phyloP scores from a whole-genome alignment of 2,888 invertebrate species.

The Aphodius sticticus region DNA sequence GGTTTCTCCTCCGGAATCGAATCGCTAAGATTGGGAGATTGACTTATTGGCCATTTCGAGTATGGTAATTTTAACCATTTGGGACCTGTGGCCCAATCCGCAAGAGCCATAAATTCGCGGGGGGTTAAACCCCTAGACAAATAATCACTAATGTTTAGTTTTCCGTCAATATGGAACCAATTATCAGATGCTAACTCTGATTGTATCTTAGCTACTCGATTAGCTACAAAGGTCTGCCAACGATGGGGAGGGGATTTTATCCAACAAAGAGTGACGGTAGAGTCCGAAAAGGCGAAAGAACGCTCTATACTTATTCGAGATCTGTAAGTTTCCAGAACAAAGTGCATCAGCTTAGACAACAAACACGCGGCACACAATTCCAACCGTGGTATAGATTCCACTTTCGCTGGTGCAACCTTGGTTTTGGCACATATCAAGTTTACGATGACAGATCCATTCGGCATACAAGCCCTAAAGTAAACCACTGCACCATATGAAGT shows the following conservation, averaged over 20 bases:
- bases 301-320: not conserved
- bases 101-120: not conserved
- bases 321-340: not conserved
- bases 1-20: no score
- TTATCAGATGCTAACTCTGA: no score
- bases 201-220: not conserved
- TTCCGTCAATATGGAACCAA: not conserved
- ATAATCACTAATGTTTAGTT: not conserved
- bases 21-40: no score
- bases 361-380: not conserved
- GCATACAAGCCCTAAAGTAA: not conserved
- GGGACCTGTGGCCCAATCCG: not conserved
- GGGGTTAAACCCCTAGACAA: not conserved
- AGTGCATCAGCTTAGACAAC: not conserved
- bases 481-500: no score
- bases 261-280: not conserved
- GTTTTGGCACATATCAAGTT: not conserved
- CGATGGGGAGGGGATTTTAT: not conserved
- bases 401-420: not conserved
- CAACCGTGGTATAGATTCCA: not conserved
- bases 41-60: no score
- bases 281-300: not conserved
- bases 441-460: no score
- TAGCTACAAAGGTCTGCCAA: not conserved
- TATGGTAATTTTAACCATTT: no score